Conservation (phyloP, 2,888 invertebrate species). For the Drosophila prostipennis region DNA sequence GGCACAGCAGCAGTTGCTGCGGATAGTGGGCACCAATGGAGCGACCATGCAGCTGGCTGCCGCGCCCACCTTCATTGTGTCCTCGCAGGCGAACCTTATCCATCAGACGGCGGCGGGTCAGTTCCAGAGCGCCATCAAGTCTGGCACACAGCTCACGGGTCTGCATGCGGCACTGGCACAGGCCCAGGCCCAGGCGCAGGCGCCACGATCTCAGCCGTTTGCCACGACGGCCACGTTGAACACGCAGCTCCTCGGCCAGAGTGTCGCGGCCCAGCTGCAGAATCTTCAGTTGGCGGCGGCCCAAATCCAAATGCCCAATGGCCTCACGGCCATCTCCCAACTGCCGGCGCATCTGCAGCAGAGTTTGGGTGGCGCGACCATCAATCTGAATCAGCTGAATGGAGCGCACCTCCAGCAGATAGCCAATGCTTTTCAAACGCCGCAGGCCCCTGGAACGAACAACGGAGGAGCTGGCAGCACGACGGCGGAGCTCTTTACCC, state of each 20-base stretch:
- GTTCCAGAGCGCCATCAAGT: slow-evolving; percentile 83
- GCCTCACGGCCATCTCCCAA: slow-evolving; percentile 83
- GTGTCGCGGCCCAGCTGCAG: slow-evolving; percentile 83
- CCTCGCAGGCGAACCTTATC: slow-evolving; percentile 84
- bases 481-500: slow-evolving; percentile 69
- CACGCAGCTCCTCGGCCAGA: slow-evolving; percentile 83
- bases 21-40: slow-evolving; percentile 87
- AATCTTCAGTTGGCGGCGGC: slow-evolving; percentile 83
- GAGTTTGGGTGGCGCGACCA: slow-evolving; percentile 80
- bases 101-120: slow-evolving; percentile 83
- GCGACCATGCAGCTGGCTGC: slow-evolving; percentile 86
- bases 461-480: slow-evolving; percentile 38
- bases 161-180: slow-evolving; percentile 81
- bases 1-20: slow-evolving; percentile 85
- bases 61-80: slow-evolving; percentile 85
- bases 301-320: slow-evolving; percentile 84
- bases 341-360: slow-evolving; percentile 84
- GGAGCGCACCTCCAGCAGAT: slow-evolving; percentile 83
- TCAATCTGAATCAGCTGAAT: slow-evolving; percentile 83
- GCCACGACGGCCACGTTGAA: slow-evolving; percentile 83
- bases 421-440: slow-evolving; percentile 82
- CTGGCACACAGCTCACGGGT: slow-evolving; percentile 82
- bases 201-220: slow-evolving; percentile 84
- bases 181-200: slow-evolving; percentile 76
- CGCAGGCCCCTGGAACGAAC: slow-evolving; percentile 68